Percentiles rank a stretch among this genome's conserved stretches.
These are phyloP conservation scores for Drosophila pruinosa DNA, from an alignment of 1,140 invertebrate genomes.

Conservation along the genomic window DNA sequence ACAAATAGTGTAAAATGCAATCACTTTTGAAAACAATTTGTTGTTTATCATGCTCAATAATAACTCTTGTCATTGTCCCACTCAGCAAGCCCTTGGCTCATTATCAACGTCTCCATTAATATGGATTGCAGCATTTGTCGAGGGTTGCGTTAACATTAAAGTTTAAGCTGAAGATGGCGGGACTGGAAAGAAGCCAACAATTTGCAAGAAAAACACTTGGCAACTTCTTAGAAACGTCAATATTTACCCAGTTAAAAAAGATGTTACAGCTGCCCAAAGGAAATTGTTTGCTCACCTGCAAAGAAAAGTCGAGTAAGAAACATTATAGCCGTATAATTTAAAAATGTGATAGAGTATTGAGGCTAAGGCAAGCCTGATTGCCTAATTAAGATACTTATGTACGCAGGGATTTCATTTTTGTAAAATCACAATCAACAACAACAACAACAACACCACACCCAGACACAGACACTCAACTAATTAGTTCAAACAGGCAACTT, in stretches of 20 bases:
- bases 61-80: neutral
- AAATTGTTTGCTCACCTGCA: conserved; percentile 64
- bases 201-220: conserved; percentile 32
- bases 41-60: neutral
- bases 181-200: conserved; percentile 12
- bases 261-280: conserved; percentile 27
- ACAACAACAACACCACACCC: no score
- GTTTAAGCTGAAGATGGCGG: neutral
- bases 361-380: conserved; percentile 22
- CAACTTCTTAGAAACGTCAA: conserved; percentile 35
- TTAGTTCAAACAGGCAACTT: conserved; percentile 49
- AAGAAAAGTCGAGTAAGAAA: conserved; percentile 34
- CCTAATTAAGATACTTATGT: conserved; percentile 58
- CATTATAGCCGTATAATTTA: conserved; percentile 47
- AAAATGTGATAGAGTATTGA: conserved; percentile 24
- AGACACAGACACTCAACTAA: conserved; percentile 47
- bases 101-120: neutral
- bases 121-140: neutral
- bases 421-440: conserved; percentile 16
- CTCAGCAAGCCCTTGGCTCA: neutral
- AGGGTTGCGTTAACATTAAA: conserved; percentile 16
- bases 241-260: conserved; percentile 51
- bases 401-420: conserved; percentile 6
- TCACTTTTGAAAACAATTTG: conserved; percentile 12
- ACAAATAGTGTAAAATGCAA: neutral